phyloP scores from a whole-genome alignment of 2,888 invertebrate genomes.

The Eilema sororculum region DNA sequence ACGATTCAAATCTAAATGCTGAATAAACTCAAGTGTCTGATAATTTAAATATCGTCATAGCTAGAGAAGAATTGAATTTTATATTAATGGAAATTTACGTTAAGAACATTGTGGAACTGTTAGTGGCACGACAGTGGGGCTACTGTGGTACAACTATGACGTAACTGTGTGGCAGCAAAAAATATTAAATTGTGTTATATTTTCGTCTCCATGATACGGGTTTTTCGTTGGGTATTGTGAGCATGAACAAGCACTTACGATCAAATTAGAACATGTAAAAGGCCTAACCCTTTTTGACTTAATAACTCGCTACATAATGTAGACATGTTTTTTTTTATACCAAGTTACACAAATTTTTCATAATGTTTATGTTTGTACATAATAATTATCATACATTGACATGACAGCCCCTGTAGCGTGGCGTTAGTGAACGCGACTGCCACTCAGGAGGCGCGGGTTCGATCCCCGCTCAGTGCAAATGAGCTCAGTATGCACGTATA shows the following conservation, averaged over 20 bases:
- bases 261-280: background rate
- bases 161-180: background rate
- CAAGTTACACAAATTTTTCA: no score
- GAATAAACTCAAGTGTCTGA: constrained; percentile 14
- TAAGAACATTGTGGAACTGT: background rate
- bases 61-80: background rate
- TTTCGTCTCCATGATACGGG: background rate
- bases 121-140: background rate
- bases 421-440: no score
- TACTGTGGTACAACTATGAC: background rate
- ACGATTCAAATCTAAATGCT: constrained; percentile 4
- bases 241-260: background rate
- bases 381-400: no score
- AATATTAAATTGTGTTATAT: no score
- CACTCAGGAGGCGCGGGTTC: no score
- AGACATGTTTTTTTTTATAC: no score
- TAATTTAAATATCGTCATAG: background rate
- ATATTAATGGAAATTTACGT: background rate
- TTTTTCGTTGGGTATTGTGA: background rate
- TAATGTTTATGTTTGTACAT: no score
- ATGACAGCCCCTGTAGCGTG: no score
- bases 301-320: no score
- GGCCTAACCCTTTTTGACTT: no score
- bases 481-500: no score
- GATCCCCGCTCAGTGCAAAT: no score